phyloP scores from a whole-genome alignment of 2,888 invertebrate species.

The Dryobota labecula region DNA sequence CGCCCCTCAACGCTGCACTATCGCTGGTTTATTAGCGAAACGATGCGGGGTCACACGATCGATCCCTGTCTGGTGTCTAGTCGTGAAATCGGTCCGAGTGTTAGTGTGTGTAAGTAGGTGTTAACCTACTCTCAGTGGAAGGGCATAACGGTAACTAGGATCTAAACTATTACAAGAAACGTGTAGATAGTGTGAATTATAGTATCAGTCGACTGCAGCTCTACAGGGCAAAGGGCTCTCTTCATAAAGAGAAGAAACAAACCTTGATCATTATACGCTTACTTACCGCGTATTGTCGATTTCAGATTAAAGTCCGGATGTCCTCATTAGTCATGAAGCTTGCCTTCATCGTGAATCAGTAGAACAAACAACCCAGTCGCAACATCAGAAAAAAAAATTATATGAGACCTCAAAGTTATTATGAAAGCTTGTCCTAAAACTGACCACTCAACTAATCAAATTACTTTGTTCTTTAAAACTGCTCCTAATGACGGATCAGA shows the following conservation, averaged over 20 bases:
- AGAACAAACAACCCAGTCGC: not conserved
- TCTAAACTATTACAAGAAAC: slow-evolving; percentile 1
- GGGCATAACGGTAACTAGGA: slow-evolving; percentile 20
- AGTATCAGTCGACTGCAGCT: not conserved
- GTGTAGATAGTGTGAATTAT: slow-evolving; percentile 15
- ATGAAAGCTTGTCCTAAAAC: not conserved
- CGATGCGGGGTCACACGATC: slow-evolving; percentile 57
- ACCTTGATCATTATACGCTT: not conserved
- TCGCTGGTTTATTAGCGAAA: slow-evolving; percentile 60
- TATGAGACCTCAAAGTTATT: not conserved
- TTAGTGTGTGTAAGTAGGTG: no score
- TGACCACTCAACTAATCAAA: not conserved
- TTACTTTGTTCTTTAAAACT: slow-evolving; percentile 15
- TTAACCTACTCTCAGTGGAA: slow-evolving; percentile 43
- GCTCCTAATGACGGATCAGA: slow-evolving; percentile 8
- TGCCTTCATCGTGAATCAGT: not conserved
- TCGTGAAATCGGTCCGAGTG: slow-evolving; percentile 44
- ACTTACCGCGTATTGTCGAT: not conserved
- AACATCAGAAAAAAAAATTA: not conserved
- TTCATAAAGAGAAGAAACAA: not conserved
- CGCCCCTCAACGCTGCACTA: slow-evolving; percentile 37
- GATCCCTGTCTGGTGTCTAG: slow-evolving; percentile 45
- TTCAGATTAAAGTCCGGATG: not conserved
- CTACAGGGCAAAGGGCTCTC: not conserved
- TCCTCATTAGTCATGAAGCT: not conserved